These are phyloP conservation scores for Patella pellucida DNA, from an alignment of 2,888 invertebrate genomes.

Conservation along the genomic window DNA sequence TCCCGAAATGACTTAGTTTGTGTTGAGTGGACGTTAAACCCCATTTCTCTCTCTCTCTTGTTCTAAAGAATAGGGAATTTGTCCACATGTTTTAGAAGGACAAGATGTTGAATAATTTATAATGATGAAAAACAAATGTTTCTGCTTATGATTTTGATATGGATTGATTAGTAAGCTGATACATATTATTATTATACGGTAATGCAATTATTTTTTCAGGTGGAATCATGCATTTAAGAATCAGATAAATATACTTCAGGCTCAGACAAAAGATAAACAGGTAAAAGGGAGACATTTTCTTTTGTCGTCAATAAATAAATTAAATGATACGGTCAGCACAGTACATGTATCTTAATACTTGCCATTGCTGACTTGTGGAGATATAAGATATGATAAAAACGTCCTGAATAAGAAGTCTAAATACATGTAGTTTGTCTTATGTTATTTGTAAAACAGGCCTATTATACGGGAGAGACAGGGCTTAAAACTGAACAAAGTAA, in stretches of 20 bases:
- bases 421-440: neutral
- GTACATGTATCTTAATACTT: too few relatives aligned
- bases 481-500: neutral
- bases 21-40: too few relatives aligned
- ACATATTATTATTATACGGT: neutral
- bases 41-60: too few relatives aligned
- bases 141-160: too few relatives aligned
- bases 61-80: neutral
- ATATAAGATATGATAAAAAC: too few relatives aligned
- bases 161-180: neutral
- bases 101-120: too few relatives aligned
- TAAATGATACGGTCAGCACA: too few relatives aligned
- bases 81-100: neutral
- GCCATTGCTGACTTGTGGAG: too few relatives aligned
- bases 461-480: neutral
- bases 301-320: too few relatives aligned
- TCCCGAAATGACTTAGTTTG: too few relatives aligned
- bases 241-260: slow-evolving; percentile 85
- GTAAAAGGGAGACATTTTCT: slow-evolving; percentile 67
- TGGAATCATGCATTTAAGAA: slow-evolving; percentile 92
- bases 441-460: neutral
- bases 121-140: too few relatives aligned
- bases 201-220: slow-evolving; percentile 41
- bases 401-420: neutral
- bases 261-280: slow-evolving; percentile 84